Evolutionary conservation across 23 tunicate species (phyloP).

Genomic region (Corella eumyota): DNA sequence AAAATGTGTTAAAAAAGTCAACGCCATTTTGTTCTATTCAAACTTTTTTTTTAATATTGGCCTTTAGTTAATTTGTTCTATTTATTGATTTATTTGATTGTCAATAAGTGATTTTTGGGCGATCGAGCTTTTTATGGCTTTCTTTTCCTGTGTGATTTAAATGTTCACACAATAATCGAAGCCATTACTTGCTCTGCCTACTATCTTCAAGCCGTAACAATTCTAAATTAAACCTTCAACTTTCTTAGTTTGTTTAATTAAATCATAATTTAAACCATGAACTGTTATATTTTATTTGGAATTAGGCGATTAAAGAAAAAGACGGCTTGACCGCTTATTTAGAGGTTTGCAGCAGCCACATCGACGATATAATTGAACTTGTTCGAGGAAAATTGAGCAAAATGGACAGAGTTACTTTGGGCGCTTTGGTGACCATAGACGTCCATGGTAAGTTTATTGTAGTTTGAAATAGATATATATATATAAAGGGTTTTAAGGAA

Average conservation of each 20-base stretch:
- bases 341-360: conserved; percentile 61
- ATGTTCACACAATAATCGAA: conserved; percentile 31
- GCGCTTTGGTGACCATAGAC: conserved; percentile 85
- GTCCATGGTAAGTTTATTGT: conserved; percentile 57
- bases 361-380: conserved; percentile 82
- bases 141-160: conserved; percentile 52
- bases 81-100: too few species aligned
- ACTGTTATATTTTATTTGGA: not conserved
- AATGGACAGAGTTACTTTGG: conserved; percentile 77
- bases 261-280: not conserved
- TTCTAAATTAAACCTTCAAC: not conserved
- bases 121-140: conserved; percentile 58
- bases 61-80: too few species aligned
- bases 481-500: too few species aligned
- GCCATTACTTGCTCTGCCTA: conserved; percentile 51
- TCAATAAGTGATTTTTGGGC: not conserved
- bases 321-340: conserved; percentile 52
- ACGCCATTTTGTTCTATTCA: too few species aligned
- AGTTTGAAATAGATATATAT: not conserved
- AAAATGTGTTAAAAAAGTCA: too few species aligned
- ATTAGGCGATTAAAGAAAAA: conserved; percentile 51
- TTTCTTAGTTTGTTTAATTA: not conserved
- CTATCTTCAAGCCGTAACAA: too few species aligned
- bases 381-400: conserved; percentile 83
- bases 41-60: too few species aligned